Evolutionary conservation across 2,113 vertebrate species (phyloP).

Genomic region (Leucosticte australis): DNA sequence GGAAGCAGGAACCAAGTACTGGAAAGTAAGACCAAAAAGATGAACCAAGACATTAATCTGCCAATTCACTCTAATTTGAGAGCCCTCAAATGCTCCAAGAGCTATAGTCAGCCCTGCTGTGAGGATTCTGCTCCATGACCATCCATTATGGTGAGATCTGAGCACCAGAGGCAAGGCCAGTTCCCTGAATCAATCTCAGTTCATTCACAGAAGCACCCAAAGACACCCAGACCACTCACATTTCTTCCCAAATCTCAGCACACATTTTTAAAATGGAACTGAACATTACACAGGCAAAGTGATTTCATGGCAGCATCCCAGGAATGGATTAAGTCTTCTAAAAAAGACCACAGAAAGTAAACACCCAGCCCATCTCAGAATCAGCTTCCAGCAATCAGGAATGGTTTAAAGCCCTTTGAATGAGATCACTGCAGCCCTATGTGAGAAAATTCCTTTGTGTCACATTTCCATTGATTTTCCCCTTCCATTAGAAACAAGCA

Average conservation of each 20-base stretch:
- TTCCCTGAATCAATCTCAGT: neutral
- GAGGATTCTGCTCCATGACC: neutral
- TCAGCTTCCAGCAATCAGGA: conserved; percentile 48
- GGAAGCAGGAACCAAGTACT: neutral
- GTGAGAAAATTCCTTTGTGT: conserved; percentile 36
- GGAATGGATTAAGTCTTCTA: neutral
- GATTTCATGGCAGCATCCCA: neutral
- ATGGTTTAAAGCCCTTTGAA: neutral
- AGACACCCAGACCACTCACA: neutral
- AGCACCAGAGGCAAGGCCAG: neutral
- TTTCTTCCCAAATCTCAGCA: neutral
- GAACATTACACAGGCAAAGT: neutral
- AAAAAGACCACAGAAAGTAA: conserved; percentile 22
- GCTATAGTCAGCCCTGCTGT: neutral
- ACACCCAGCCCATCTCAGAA: neutral
- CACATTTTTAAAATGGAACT: neutral
- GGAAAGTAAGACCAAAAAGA: neutral
- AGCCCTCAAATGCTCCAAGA: neutral
- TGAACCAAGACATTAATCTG: neutral
- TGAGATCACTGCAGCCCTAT: neutral
- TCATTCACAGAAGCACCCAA: neutral
- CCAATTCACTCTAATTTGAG: neutral
- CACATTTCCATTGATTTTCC: conserved; percentile 49
- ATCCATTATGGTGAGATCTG: neutral
- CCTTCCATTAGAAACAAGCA: conserved; percentile 49